Evolutionary conservation across 37 sponge, comb jelly and placozoan species (phyloP), one percentile per base, ranked within the genome.

Genomic region (Cliona cf. orientalis): DNA sequence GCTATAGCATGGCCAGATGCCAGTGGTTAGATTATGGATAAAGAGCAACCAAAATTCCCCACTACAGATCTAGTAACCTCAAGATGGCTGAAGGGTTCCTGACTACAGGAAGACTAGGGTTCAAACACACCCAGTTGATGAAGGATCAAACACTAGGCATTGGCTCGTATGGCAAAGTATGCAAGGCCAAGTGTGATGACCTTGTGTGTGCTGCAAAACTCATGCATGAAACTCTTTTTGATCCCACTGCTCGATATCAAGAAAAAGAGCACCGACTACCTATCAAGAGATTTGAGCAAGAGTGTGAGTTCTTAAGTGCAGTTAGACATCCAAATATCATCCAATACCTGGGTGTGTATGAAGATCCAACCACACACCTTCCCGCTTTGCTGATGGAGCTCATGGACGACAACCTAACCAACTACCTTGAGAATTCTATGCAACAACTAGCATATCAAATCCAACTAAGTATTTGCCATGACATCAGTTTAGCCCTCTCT

Each of bases 341-440:
- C 28, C 55, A 46, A 57, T 72, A 45, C 35, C 73, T 72, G 29
- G 73, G 56, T 29, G 53, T 57, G 1, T 43, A 45, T 33, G n/a
- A 25, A 28, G 49, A 72, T 53, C 7, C 5, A 14, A 57, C 46
- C 28, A 6, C 31, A 28, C 34, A 26, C 1, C 3, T 11, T 3
- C 60, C 68, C 0, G 28, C 74, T 17, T 25, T 72, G 6, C 75
- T 83, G 2, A 74, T 83, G 84, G 84, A 83, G 67, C 68, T 74
- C 9, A 83, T 83, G 84, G 75, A 83, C 25, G 84, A 74, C 26
- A 83, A 53, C 74, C 56, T 83, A 5, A 74, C 75, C 2, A 9
- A 33, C 21, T 83, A 66, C 25, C 64, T 83, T n/a, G 75, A 83
- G 46, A 19, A 56, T 22, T 57, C 23, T 1, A 61, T 45, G 0